Percentiles rank a stretch among this genome's conserved stretches.
phyloP scores from a whole-genome alignment of 2,888 invertebrate genomes.

The Ichneumon xanthorius region DNA sequence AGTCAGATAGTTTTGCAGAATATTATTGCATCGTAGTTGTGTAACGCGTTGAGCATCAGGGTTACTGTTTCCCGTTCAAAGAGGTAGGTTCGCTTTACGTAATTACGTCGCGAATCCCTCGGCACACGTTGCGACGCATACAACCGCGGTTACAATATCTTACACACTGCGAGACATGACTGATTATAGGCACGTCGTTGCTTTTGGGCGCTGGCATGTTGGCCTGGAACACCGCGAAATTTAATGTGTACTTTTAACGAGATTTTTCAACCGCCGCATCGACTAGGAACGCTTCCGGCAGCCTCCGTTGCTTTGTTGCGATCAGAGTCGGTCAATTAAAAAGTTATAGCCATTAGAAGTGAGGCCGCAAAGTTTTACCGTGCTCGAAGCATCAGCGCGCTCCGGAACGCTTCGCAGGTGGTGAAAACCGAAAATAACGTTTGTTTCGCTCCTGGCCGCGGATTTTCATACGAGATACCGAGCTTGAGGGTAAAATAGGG shows the following conservation, averaged over 20 bases:
- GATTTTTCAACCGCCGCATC: constrained; percentile 43
- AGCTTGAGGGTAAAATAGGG: neutral
- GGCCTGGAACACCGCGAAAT: neutral
- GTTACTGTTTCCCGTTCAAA: constrained; percentile 8
- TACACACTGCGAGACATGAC: constrained; percentile 1
- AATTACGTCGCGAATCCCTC: constrained; percentile 22
- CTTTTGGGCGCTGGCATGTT: neutral
- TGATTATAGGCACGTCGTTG: constrained; percentile 2
- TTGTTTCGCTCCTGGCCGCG: neutral
- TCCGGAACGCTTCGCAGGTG: neutral
- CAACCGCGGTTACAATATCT: constrained; percentile 3
- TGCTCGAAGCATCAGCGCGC: neutral
- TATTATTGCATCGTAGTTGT: neutral
- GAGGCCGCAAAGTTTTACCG: neutral
- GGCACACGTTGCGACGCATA: neutral
- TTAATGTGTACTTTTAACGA: constrained; percentile 30
- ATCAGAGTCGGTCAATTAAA: constrained; percentile 31
- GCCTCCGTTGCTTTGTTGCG: neutral
- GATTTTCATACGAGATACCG: neutral
- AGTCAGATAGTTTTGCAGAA: constrained; percentile 14
- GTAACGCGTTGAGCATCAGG: neutral
- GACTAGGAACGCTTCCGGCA: neutral
- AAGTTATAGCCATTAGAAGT: constrained; percentile 27
- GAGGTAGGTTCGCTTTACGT: constrained; percentile 15
- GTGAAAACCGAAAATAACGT: neutral